Conservation (phyloP, 2,797 vertebrate species). For the Sandelia bainsii region DNA sequence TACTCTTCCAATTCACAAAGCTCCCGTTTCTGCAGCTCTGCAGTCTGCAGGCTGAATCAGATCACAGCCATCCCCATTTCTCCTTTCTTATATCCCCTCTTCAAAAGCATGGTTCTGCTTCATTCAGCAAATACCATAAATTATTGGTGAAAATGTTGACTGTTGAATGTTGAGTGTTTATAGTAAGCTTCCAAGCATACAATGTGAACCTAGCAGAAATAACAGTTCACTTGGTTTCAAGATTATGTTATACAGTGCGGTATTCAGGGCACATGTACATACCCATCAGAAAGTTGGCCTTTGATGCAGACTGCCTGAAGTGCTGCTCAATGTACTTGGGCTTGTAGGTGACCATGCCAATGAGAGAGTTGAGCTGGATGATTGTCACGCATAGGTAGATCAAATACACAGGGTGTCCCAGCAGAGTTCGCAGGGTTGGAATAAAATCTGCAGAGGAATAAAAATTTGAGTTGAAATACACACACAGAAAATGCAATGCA, state of each 20-base stretch:
- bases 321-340: slow-evolving; percentile 95
- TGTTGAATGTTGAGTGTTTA: neutral
- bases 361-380: slow-evolving; percentile 84
- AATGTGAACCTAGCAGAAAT: neutral
- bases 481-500: neutral
- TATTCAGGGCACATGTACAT: slow-evolving; percentile 7
- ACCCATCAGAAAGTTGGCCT: slow-evolving; percentile 88
- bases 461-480: neutral
- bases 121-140: slow-evolving; percentile 7
- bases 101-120: slow-evolving; percentile 6
- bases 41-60: neutral
- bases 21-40: slow-evolving; percentile 25
- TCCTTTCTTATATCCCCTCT: slow-evolving; percentile 15
- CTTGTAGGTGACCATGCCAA: slow-evolving; percentile 88
- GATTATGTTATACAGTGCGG: too few species aligned
- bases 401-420: slow-evolving; percentile 87
- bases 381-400: slow-evolving; percentile 80
- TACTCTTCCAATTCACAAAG: slow-evolving; percentile 48
- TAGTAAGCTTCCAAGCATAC: neutral
- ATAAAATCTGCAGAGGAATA: slow-evolving; percentile 83
- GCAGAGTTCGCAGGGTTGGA: slow-evolving; percentile 85
- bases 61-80: slow-evolving; percentile 11
- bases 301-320: slow-evolving; percentile 88
- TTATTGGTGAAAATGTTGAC: neutral
- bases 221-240: too few species aligned